Evolutionary conservation across 1,140 invertebrate species (phyloP).

Genomic region (Zaprionus camerounensis): DNA sequence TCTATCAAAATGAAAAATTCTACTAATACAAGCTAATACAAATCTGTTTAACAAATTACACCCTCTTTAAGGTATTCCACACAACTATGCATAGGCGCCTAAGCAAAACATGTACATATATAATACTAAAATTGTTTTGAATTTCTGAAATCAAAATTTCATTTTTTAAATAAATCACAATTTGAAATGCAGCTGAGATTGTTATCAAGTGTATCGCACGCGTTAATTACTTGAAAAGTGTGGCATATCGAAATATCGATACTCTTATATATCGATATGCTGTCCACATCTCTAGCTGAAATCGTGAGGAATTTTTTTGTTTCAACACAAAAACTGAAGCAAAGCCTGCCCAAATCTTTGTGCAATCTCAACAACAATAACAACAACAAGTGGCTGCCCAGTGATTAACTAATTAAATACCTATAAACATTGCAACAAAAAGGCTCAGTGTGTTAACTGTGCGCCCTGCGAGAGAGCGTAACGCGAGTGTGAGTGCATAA

Average conservation of each 20-base stretch:
- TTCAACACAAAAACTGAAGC: conserved; percentile 45
- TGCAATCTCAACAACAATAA: conserved; percentile 32
- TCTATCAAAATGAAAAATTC: neutral
- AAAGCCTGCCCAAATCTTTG: conserved; percentile 48
- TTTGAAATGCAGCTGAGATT: conserved; percentile 4
- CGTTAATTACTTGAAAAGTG: neutral
- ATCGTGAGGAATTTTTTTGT: conserved; percentile 50
- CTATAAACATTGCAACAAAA: neutral
- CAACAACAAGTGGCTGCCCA: conserved; percentile 44
- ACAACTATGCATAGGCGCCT: neutral
- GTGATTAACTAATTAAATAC: conserved; percentile 19
- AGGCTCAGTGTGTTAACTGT: conserved; percentile 15
- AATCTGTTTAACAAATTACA: neutral
- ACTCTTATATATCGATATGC: conserved; percentile 16
- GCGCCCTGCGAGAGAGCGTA: conserved; percentile 4
- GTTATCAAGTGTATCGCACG: conserved; percentile 8
- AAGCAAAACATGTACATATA: neutral
- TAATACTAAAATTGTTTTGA: neutral
- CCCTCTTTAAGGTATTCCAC: neutral
- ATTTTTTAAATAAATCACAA: neutral
- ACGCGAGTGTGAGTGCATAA: conserved; percentile 46
- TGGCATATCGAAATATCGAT: conserved; percentile 10
- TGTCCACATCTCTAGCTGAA: conserved; percentile 39
- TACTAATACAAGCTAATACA: neutral
- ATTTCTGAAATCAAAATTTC: conserved; percentile 5